Evolutionary conservation across 2,888 invertebrate species (phyloP), one percentile per base, ranked within the genome.

Genomic region (Miltochrista miniata): DNA sequence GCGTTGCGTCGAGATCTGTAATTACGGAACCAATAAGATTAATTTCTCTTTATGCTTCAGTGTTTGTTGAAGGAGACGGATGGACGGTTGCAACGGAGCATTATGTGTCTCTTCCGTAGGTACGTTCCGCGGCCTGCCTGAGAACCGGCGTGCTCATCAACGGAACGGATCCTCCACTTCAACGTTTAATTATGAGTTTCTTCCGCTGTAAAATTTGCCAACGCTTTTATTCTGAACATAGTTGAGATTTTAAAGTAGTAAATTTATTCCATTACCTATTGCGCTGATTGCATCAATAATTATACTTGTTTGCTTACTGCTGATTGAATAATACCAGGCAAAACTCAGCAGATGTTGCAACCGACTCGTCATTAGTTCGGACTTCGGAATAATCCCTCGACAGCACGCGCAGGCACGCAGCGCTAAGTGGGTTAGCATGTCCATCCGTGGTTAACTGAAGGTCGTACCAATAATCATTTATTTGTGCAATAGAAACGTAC

Each of bases 351-450:
- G 80, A 85, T 86, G 83, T 78, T 74, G 72, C 73, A 72, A 75
- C 68, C 70, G 66, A 59, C 63, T 68, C 66, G 69, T 78, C 74
- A 75, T 79, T 79, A 81, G 76, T 58, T 64, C 63, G 64, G 61
- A 59, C 64, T 55, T 5, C 8, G 11, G 2, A 31, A 63, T 87
- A 85, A 90, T 89, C 86, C 79, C 67, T 67, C 61, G 68, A 54
- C 65, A 72, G 80, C 81, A 84, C 82, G 85, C 82, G 81, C 76
- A 70, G 77, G 74, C 89, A 90, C 86, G 90, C 75, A 68, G 56
- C 69, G 61, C 56, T 79, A 86, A 87, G 81, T 89, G 76, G 89
- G 88, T 85, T 86, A 87, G 70, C 78, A 76, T 86, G 86, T 77
- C 82, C 75, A 72, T 79, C 75, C 78, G n/a, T 70, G 70, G 67